A percentile compares a stretch with the other conserved stretches of the same genome.
These are phyloP conservation scores for Microplitis mediator DNA, from an alignment of 1,140 invertebrate genomes.

Conservation along the genomic window DNA sequence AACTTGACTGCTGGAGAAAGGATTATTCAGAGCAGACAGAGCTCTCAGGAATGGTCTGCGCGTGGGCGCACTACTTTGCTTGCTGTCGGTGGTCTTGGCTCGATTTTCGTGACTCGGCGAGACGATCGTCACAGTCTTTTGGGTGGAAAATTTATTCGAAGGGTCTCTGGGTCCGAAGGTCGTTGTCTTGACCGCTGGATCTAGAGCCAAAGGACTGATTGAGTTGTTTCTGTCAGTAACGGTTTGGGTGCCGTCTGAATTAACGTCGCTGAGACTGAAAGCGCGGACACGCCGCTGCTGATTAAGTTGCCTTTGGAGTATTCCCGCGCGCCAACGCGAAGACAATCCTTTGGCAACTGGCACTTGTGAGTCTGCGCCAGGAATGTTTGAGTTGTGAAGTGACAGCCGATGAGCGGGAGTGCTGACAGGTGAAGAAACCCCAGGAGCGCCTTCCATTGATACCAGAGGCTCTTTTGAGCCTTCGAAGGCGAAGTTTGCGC, in stretches of 20 bases:
- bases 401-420: constrained; percentile 43
- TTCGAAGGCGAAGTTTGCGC: constrained; percentile 44
- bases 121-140: constrained; percentile 54
- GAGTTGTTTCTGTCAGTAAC: constrained; percentile 16
- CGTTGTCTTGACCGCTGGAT: constrained; percentile 35
- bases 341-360: constrained; percentile 35
- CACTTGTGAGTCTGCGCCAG: constrained; percentile 24
- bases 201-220: constrained; percentile 48
- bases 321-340: constrained; percentile 54
- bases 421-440: constrained; percentile 46
- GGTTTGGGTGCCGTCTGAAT: constrained; percentile 37
- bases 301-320: constrained; percentile 54
- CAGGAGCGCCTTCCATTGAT: constrained; percentile 45
- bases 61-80: background rate
- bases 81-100: background rate
- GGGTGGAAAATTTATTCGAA: constrained; percentile 25
- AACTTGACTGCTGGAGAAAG: background rate
- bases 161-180: constrained; percentile 36
- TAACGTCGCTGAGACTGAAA: constrained; percentile 56
- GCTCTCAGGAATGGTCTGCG: constrained; percentile 13
- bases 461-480: constrained; percentile 51
- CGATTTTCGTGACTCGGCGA: constrained; percentile 35
- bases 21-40: constrained; percentile 23
- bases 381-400: constrained; percentile 28
- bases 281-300: constrained; percentile 52